A percentile compares a stretch with the other conserved stretches of the same genome.
phyloP scores from a whole-genome alignment of 2,888 invertebrate genomes.

The Spodoptera littoralis region DNA sequence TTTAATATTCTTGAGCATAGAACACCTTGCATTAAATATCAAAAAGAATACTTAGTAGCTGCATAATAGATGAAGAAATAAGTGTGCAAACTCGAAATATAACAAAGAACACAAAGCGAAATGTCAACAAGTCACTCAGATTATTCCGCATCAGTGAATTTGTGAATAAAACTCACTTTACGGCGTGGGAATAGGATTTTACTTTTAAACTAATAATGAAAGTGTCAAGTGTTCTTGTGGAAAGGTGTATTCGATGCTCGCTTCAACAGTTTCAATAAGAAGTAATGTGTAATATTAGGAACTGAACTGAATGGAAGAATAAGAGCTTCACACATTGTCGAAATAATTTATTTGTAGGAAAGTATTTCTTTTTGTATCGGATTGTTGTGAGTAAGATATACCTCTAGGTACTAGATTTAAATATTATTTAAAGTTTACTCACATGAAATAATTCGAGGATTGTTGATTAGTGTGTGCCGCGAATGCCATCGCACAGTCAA shows the following conservation, averaged over 20 bases:
- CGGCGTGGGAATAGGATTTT: conserved; percentile 57
- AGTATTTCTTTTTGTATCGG: background rate
- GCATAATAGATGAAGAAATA: conserved; percentile 11
- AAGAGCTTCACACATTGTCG: background rate
- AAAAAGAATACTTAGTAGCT: background rate
- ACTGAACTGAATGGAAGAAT: conserved; percentile 20
- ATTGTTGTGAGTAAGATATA: no score
- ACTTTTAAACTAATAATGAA: conserved; percentile 26
- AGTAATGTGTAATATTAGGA: conserved; percentile 21
- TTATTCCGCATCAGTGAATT: conserved; percentile 60
- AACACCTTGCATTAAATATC: conserved; percentile 6
- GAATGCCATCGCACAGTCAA: no score
- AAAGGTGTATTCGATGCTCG: conserved; percentile 45
- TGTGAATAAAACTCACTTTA: conserved; percentile 43
- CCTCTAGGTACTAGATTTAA: no score
- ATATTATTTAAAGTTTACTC: no score
- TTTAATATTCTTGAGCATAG: background rate
- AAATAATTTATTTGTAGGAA: no score
- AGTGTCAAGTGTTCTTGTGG: conserved; percentile 51
- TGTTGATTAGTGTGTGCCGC: no score
- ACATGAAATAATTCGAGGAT: no score
- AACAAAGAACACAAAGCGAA: conserved; percentile 56
- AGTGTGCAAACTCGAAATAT: conserved; percentile 21
- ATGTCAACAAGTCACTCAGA: conserved; percentile 68
- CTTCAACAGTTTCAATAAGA: conserved; percentile 33